These are phyloP conservation scores for Pomacea canaliculata DNA, from an alignment of 2,888 invertebrate species.

Conservation along the genomic window DNA sequence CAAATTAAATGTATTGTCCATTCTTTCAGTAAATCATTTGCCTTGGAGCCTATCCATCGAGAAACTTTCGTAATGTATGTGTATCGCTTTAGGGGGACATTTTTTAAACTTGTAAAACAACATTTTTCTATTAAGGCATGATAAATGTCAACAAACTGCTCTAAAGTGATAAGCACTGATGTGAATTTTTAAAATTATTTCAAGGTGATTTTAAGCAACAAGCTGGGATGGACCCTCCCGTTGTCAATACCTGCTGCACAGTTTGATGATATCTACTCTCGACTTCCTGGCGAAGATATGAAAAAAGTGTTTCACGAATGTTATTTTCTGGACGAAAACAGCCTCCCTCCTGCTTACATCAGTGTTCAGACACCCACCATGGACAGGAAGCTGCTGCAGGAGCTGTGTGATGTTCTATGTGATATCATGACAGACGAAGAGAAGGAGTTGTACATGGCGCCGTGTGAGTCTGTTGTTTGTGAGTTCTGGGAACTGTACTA, in stretches of 20 bases:
- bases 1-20: too few species aligned
- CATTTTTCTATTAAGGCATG: too few species aligned
- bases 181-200: background rate
- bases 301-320: background rate
- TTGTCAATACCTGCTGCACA: background rate
- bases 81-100: too few species aligned
- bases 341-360: conserved; percentile 8
- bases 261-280: conserved; percentile 9
- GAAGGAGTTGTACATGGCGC: conserved; percentile 3
- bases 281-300: conserved; percentile 6
- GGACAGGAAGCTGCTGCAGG: background rate
- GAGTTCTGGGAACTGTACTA: too few species aligned
- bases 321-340: conserved; percentile 18
- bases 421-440: conserved; percentile 6
- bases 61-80: too few species aligned
- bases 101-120: too few species aligned
- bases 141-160: too few species aligned
- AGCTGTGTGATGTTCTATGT: conserved; percentile 1
- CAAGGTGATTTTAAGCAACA: conserved; percentile 25
- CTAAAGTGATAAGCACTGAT: too few species aligned
- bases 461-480: conserved; percentile 8
- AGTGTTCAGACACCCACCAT: too few species aligned
- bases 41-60: too few species aligned
- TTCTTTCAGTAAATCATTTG: too few species aligned
- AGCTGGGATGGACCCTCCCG: conserved; percentile 26